Evolutionary conservation across 1,140 invertebrate genomes (phyloP).

Genomic region (Papilio aristodemus): DNA sequence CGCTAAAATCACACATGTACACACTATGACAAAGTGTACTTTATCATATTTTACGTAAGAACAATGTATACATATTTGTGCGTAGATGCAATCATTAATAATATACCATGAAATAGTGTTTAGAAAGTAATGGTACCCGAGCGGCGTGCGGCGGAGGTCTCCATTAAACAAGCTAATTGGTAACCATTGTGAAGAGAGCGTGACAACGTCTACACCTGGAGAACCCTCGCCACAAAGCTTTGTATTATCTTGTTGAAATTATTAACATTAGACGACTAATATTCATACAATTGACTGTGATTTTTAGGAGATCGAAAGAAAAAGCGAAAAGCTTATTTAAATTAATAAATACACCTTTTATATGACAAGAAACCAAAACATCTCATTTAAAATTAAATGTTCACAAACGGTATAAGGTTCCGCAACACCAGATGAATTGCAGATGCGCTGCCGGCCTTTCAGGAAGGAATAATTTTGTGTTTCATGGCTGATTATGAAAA

Average conservation of each 20-base stretch:
- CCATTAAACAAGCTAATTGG: slow-evolving; percentile 55
- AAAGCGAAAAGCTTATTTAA: neutral
- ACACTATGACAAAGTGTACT: too few species aligned
- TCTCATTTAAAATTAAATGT: too few species aligned
- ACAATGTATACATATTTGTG: neutral
- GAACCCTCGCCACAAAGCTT: neutral
- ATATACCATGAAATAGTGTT: slow-evolving; percentile 22
- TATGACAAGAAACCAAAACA: too few species aligned
- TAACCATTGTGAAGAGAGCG: slow-evolving; percentile 54
- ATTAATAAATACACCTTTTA: too few species aligned
- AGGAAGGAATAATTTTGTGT: too few species aligned
- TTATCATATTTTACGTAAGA: slow-evolving; percentile 2
- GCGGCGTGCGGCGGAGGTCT: slow-evolving; percentile 35
- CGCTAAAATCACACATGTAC: too few species aligned
- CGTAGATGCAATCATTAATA: slow-evolving; percentile 31
- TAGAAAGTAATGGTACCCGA: slow-evolving; percentile 36
- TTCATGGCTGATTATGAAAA: too few species aligned
- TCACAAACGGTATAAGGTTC: too few species aligned
- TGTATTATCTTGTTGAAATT: neutral
- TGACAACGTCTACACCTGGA: slow-evolving; percentile 38
- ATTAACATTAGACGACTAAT: neutral
- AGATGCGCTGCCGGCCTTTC: too few species aligned
- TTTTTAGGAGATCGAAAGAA: neutral
- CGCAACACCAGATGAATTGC: too few species aligned
- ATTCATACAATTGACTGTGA: neutral